These are phyloP conservation scores for Toxotes chatareus DNA, from an alignment of 2,113 vertebrate genomes.

Conservation along the genomic window DNA sequence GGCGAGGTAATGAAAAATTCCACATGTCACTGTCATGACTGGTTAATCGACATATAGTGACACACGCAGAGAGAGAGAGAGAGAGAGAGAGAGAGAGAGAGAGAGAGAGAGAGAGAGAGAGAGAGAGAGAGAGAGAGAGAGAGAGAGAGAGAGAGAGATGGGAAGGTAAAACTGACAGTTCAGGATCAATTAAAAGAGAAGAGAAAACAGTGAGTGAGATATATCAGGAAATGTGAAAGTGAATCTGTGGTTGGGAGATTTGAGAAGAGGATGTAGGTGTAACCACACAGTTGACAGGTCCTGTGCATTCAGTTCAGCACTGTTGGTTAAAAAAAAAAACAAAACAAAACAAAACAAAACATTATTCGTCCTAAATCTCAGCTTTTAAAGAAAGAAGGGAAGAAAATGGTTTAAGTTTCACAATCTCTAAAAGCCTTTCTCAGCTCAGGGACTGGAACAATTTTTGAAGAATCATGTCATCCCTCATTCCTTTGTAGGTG, in stretches of 20 bases:
- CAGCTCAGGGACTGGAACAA: not conserved
- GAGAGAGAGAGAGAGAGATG: not conserved
- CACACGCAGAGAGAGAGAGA: not conserved
- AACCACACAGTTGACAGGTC: conserved; percentile 1
- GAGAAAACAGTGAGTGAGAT: not conserved
- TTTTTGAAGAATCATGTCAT: conserved; percentile 8
- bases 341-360: not conserved
- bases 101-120: not conserved
- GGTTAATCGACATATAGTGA: conserved; percentile 65
- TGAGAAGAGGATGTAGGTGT: conserved; percentile 36
- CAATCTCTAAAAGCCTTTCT: not conserved
- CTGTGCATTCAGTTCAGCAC: not conserved
- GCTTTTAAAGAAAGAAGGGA: not conserved
- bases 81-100: not conserved
- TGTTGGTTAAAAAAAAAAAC: too few species aligned
- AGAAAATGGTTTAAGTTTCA: not conserved
- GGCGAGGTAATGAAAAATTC: conserved; percentile 81
- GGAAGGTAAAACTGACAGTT: not conserved
- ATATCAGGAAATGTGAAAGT: conserved; percentile 7
- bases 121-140: not conserved
- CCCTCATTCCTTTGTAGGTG: conserved; percentile 17
- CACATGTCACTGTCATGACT: conserved; percentile 75
- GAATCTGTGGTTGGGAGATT: conserved; percentile 12
- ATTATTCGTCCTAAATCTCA: not conserved
- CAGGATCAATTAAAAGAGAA: not conserved